These are phyloP conservation scores for Zygogramma bicolorata DNA, from an alignment of 2,888 invertebrate species.

Conservation along the genomic window DNA sequence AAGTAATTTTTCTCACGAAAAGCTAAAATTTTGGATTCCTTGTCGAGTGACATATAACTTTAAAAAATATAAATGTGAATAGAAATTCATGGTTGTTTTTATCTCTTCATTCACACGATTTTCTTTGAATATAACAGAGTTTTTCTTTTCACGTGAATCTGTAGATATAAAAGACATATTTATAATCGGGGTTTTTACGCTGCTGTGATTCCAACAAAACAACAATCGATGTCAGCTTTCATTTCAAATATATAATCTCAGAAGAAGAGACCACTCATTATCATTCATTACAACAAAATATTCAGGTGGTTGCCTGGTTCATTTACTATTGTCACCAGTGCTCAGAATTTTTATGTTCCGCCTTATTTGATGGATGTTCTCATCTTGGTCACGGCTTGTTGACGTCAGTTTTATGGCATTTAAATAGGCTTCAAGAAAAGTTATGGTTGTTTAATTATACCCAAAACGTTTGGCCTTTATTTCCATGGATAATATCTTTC, in stretches of 20 bases:
- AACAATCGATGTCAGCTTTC: background rate
- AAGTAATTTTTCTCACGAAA: no score
- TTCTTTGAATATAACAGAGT: no score
- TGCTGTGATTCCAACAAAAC: no score
- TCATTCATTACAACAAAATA: constrained; percentile 1
- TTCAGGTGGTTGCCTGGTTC: background rate
- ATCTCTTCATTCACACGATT: no score
- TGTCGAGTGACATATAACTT: no score
- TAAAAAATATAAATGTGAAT: no score
- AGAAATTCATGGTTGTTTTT: no score
- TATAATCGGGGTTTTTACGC: no score
- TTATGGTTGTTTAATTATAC: constrained; percentile 46
- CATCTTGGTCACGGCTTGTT: constrained; percentile 57
- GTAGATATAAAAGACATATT: no score
- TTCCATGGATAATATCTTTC: background rate
- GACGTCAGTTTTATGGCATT: constrained; percentile 50
- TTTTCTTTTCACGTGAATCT: no score
- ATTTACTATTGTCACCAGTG: background rate
- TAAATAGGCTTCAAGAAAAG: constrained; percentile 46
- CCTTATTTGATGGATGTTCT: constrained; percentile 55
- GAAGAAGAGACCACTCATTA: background rate
- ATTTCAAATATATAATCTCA: background rate
- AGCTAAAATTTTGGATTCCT: no score
- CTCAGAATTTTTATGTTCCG: constrained; percentile 34
- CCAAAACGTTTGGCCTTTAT: constrained; percentile 41